Percentiles rank a stretch among this genome's conserved stretches.
Conservation (phyloP, 2,113 vertebrate genomes). For the Callipepla squamata region DNA sequence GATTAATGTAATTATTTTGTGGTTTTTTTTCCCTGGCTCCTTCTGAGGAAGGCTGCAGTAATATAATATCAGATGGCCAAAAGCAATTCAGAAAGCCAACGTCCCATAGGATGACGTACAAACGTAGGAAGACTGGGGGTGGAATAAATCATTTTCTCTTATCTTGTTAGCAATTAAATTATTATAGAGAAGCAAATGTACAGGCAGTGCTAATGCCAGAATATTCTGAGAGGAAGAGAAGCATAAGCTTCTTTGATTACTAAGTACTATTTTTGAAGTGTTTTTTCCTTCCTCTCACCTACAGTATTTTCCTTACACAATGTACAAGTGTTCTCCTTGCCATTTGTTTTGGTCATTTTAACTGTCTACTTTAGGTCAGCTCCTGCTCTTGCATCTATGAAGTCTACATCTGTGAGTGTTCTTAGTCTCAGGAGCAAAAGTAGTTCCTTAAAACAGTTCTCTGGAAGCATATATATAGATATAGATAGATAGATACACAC, state of each 20-base stretch:
- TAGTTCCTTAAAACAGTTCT: neutral
- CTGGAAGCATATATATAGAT: neutral
- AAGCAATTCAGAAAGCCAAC: constrained; percentile 80
- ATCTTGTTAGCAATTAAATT: constrained; percentile 79
- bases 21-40: constrained; percentile 47
- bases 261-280: neutral
- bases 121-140: constrained; percentile 75
- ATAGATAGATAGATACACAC: no score
- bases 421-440: neutral
- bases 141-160: constrained; percentile 82
- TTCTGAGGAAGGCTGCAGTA: constrained; percentile 73
- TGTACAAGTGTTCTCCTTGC: neutral
- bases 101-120: constrained; percentile 78
- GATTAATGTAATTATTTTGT: constrained; percentile 83
- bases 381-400: neutral
- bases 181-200: constrained; percentile 68
- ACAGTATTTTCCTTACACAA: neutral
- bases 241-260: constrained; percentile 46
- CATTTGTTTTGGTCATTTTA: neutral
- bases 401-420: neutral
- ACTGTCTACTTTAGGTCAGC: neutral
- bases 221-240: constrained; percentile 56
- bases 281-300: constrained; percentile 18
- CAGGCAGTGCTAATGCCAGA: constrained; percentile 45
- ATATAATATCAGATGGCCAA: constrained; percentile 81